Evolutionary conservation across 1,140 invertebrate species (phyloP).

Genomic region (Drosophila auraria): DNA sequence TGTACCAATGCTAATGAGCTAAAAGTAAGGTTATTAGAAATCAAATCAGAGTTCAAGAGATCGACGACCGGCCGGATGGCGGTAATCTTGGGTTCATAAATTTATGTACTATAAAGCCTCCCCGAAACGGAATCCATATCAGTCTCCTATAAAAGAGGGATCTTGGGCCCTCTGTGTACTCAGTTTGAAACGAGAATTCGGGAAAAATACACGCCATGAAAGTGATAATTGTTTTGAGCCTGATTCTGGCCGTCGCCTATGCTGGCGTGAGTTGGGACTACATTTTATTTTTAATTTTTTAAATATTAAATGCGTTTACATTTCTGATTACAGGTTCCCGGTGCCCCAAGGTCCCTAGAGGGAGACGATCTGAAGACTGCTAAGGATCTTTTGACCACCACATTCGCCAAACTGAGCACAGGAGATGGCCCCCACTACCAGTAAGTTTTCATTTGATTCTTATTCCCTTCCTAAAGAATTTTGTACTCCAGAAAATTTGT

Average conservation of each 20-base stretch:
- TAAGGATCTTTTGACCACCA: conserved; percentile 3
- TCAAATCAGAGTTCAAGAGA: conserved; percentile 8
- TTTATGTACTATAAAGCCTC: background rate
- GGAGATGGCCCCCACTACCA: background rate
- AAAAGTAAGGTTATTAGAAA: background rate
- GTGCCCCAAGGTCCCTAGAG: background rate
- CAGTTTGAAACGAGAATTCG: conserved; percentile 10
- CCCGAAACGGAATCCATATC: background rate
- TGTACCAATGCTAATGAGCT: background rate
- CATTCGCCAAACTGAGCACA: background rate
- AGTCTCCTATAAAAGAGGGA: conserved; percentile 16
- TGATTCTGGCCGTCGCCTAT: conserved; percentile 1
- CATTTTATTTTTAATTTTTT: background rate
- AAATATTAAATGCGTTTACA: too few species aligned
- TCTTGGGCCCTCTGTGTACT: background rate
- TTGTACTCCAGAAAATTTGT: too few species aligned
- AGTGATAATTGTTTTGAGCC: conserved; percentile 9
- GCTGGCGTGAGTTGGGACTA: conserved; percentile 2
- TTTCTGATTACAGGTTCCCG: background rate
- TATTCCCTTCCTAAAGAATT: too few species aligned
- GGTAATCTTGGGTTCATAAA: background rate
- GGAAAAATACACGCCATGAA: background rate
- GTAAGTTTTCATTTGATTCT: background rate
- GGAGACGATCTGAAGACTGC: background rate
- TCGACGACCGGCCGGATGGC: background rate